These are phyloP conservation scores for Malurus splendens DNA, from an alignment of 2,797 vertebrate genomes.

Conservation along the genomic window DNA sequence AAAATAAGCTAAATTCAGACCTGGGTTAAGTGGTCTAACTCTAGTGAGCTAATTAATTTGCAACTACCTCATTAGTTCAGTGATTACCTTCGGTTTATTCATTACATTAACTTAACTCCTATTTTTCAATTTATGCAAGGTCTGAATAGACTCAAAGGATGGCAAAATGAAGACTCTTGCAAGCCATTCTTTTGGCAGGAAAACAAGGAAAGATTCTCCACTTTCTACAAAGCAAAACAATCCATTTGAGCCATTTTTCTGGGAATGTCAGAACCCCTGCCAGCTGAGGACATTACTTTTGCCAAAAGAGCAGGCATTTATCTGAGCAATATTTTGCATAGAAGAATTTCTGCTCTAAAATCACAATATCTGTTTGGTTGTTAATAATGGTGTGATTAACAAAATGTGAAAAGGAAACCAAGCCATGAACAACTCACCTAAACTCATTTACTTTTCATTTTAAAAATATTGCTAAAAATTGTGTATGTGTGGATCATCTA, in stretches of 20 bases:
- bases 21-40: background rate
- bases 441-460: background rate
- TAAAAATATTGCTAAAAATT: background rate
- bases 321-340: background rate
- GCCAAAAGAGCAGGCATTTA: background rate
- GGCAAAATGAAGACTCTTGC: background rate
- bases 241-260: background rate
- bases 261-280: background rate
- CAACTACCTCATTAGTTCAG: conserved; percentile 35
- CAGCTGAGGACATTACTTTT: background rate
- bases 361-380: background rate
- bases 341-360: background rate
- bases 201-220: background rate
- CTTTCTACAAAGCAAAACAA: background rate
- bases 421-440: accelerated
- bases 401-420: background rate
- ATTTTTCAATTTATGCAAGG: background rate
- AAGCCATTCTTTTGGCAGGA: background rate
- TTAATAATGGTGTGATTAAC: background rate
- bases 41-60: conserved; percentile 7
- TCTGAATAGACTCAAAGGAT: background rate
- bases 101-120: conserved; percentile 1
- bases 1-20: background rate
- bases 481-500: background rate
- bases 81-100: conserved; percentile 38